Evolutionary conservation across 2,888 invertebrate species (phyloP).

Genomic region (Mimachlamys varia): DNA sequence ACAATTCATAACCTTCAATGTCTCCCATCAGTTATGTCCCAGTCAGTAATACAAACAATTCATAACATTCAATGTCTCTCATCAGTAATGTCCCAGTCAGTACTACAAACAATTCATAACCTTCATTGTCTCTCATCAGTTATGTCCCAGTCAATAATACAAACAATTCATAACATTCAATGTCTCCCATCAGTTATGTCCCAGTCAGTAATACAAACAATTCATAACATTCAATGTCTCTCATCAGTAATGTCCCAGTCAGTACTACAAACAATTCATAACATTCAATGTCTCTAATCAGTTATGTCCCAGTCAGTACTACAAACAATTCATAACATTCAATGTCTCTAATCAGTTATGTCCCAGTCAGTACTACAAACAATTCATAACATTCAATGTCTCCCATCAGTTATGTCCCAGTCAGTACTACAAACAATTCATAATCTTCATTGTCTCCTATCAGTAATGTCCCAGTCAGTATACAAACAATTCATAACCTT

Average conservation of each 20-base stretch:
- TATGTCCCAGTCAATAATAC: constrained; percentile 62
- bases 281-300: constrained; percentile 84
- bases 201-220: constrained; percentile 58
- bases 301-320: constrained; percentile 63
- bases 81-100: constrained; percentile 66
- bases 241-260: constrained; percentile 77
- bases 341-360: constrained; percentile 83
- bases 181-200: constrained; percentile 82
- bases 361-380: constrained; percentile 59
- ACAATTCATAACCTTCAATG: constrained; percentile 80
- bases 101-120: constrained; percentile 79
- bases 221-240: constrained; percentile 82
- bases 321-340: background rate
- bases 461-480: constrained; percentile 64
- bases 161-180: background rate
- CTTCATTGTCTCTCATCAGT: constrained; percentile 84
- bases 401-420: constrained; percentile 77
- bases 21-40: constrained; percentile 81
- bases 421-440: constrained; percentile 50
- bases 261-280: constrained; percentile 39
- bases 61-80: constrained; percentile 84
- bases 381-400: constrained; percentile 82
- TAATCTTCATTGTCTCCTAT: constrained; percentile 86
- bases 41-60: constrained; percentile 56
- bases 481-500: background rate